phyloP scores from a whole-genome alignment of 2,797 vertebrate genomes.

The Eulemur albifrons region DNA sequence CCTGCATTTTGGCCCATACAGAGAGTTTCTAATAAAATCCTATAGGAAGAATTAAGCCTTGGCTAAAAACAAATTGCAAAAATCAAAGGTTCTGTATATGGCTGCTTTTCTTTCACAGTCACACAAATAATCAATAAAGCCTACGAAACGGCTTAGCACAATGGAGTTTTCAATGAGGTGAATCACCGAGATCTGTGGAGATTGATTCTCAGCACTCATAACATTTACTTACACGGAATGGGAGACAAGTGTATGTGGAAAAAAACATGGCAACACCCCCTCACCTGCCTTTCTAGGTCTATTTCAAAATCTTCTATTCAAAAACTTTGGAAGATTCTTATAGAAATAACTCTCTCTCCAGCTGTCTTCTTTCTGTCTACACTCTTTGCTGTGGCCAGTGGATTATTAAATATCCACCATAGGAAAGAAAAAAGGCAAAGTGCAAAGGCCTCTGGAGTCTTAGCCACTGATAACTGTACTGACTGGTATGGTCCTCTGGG shows the following conservation, averaged over 20 bases:
- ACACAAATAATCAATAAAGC: conserved; percentile 24
- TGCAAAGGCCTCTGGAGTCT: background rate
- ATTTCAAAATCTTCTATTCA: background rate
- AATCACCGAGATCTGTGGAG: background rate
- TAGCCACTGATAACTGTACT: background rate
- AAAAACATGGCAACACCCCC: background rate
- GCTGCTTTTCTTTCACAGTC: background rate
- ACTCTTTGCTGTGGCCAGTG: background rate
- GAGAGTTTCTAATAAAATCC: background rate
- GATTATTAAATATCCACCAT: background rate
- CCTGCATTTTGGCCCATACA: background rate
- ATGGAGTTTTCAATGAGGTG: background rate
- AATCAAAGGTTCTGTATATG: background rate
- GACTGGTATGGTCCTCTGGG: background rate
- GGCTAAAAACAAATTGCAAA: conserved; percentile 48
- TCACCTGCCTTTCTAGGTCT: background rate
- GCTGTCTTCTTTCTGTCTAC: background rate
- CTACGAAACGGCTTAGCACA: background rate
- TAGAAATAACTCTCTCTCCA: background rate
- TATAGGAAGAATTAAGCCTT: background rate
- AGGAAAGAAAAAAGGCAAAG: background rate
- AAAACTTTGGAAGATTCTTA: background rate
- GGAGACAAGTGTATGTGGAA: background rate
- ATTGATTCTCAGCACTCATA: background rate
- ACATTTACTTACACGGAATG: background rate